Percentiles rank a stretch among this genome's conserved stretches.
Evolutionary conservation across 2,888 invertebrate species (phyloP).

Genomic region (Dyspetes luteomarginatus): DNA sequence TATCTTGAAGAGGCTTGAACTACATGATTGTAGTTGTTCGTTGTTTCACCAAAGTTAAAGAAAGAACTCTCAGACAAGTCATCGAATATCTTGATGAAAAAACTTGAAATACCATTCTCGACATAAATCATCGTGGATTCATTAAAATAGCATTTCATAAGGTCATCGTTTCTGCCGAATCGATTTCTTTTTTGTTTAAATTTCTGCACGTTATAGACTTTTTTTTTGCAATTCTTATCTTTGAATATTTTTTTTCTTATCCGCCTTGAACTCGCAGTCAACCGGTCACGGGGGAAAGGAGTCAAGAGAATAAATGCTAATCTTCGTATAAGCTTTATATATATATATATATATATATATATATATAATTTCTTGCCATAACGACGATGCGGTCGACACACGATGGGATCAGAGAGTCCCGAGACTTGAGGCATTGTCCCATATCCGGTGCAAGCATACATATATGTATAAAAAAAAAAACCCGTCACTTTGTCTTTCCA

Average conservation of each 20-base stretch:
- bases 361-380: constrained; percentile 8
- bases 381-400: constrained; percentile 15
- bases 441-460: constrained; percentile 52
- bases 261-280: constrained; percentile 55
- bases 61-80: constrained; percentile 2
- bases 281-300: constrained; percentile 35
- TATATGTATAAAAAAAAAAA: not conserved
- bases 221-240: not conserved
- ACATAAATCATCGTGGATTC: constrained; percentile 47
- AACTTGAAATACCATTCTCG: constrained; percentile 40
- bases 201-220: constrained; percentile 27
- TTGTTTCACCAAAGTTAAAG: constrained; percentile 31
- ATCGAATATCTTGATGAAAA: constrained; percentile 9
- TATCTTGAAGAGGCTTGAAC: constrained; percentile 16
- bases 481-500: constrained; percentile 4
- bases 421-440: constrained; percentile 52
- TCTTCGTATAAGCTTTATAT: constrained; percentile 16
- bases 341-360: constrained; percentile 34
- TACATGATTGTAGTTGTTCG: constrained; percentile 26
- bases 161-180: constrained; percentile 1
- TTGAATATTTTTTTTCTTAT: constrained; percentile 38
- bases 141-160: constrained; percentile 34
- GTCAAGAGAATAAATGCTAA: constrained; percentile 52
- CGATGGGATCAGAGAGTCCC: constrained; percentile 6
- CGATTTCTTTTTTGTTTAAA: not conserved